Conservation (phyloP, 2,797 vertebrate genomes). For the Tapera naevia region DNA sequence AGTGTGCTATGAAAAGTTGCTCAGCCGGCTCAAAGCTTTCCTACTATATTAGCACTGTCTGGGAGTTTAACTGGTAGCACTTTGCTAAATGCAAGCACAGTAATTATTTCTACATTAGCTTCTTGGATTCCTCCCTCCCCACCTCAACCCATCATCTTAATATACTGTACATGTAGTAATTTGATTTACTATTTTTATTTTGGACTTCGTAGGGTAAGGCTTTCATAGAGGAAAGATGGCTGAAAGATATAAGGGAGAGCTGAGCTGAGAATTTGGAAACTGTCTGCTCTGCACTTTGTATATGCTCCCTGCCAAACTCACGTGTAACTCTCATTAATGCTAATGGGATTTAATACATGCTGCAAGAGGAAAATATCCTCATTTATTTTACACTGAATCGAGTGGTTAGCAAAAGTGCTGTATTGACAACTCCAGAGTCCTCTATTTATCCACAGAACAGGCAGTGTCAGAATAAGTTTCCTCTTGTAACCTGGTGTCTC, state of each 20-base stretch:
- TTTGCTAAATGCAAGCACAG: conserved; percentile 8
- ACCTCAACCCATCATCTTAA: not conserved
- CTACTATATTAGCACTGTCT: not conserved
- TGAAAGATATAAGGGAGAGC: conserved; percentile 28
- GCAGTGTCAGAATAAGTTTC: not conserved
- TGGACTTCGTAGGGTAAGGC: not conserved
- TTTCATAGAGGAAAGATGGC: conserved; percentile 27
- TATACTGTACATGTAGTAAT: not conserved
- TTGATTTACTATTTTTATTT: conserved; percentile 57
- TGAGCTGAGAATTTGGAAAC: conserved; percentile 56
- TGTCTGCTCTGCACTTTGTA: conserved; percentile 59
- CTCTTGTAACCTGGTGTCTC: not conserved
- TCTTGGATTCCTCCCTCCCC: not conserved
- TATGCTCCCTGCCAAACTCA: conserved; percentile 34
- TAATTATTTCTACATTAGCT: conserved; percentile 42
- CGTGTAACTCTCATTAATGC: conserved; percentile 59
- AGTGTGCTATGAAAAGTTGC: conserved; percentile 42
- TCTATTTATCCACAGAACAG: conserved; percentile 40
- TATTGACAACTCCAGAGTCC: conserved; percentile 43
- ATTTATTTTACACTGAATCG: conserved; percentile 52
- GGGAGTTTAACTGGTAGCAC: not conserved
- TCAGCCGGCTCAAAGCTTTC: conserved; percentile 31
- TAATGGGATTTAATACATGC: conserved; percentile 69
- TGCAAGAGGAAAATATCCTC: conserved; percentile 65
- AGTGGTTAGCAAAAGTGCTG: conserved; percentile 53